Conservation (phyloP, 2,888 invertebrate genomes). For the Nymphalis c-album region DNA sequence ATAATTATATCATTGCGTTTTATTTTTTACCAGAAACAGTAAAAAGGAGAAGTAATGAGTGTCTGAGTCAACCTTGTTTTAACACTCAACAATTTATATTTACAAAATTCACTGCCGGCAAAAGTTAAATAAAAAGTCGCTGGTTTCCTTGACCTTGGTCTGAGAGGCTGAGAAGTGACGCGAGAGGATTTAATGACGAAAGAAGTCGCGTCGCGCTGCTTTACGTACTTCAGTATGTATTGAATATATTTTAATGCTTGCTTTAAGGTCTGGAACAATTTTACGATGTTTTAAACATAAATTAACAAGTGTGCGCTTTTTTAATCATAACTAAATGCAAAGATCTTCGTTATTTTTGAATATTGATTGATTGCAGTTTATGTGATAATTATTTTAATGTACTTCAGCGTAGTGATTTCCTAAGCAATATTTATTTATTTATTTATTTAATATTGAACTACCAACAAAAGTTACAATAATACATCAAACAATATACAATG, state of each 20-base stretch:
- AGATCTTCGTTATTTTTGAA: no score
- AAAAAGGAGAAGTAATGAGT: no score
- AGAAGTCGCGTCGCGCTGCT: not conserved
- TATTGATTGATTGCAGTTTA: no score
- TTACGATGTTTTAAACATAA: not conserved
- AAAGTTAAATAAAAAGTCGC: not conserved
- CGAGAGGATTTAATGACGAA: conserved; percentile 8
- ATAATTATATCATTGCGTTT: no score
- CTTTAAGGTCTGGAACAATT: not conserved
- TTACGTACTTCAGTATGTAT: not conserved
- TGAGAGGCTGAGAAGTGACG: conserved; percentile 6
- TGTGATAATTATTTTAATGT: no score
- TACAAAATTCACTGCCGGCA: not conserved
- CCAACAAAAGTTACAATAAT: no score
- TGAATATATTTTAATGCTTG: not conserved
- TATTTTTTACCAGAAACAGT: not conserved
- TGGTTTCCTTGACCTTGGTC: conserved; percentile 11
- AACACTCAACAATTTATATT: not conserved
- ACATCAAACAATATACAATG: no score
- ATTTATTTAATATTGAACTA: no score
- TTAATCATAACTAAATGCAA: no score
- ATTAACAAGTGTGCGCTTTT: no score
- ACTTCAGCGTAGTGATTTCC: no score
- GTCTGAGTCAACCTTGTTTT: not conserved
- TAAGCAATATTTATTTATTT: no score